phyloP scores from a whole-genome alignment of 2,113 vertebrate genomes.

The Neolamprologus sp. region DNA sequence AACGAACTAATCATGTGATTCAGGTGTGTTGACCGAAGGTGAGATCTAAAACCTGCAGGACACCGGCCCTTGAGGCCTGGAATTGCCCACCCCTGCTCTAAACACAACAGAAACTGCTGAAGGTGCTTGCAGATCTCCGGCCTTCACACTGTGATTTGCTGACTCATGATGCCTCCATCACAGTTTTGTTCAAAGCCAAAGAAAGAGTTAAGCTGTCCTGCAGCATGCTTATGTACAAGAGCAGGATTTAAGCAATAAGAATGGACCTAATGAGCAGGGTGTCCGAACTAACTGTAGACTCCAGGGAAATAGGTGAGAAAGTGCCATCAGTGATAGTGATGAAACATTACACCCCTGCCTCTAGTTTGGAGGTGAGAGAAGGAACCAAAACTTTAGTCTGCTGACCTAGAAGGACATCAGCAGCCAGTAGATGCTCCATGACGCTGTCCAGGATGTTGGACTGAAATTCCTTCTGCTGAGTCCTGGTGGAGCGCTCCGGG shows the following conservation, averaged over 20 bases:
- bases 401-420: slow-evolving; percentile 86
- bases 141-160: not conserved
- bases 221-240: not conserved
- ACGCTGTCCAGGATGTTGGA: slow-evolving; percentile 94
- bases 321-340: not conserved
- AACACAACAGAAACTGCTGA: not conserved
- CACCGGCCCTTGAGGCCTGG: accelerated
- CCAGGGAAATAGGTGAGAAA: not conserved
- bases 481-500: slow-evolving; percentile 93
- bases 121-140: not conserved
- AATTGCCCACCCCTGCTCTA: not conserved
- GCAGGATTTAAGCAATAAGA: not conserved
- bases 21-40: not conserved
- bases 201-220: not conserved
- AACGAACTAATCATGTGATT: accelerated
- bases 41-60: not conserved
- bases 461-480: slow-evolving; percentile 98
- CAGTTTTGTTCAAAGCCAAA: not conserved
- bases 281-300: accelerated
- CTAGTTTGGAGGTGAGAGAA: not conserved
- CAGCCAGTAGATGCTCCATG: slow-evolving; percentile 96
- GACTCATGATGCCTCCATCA: not conserved
- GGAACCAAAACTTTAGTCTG: accelerated
- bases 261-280: not conserved
- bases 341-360: accelerated